Percentiles rank a stretch among this genome's conserved stretches.
Conservation (phyloP, 2,888 invertebrate species). For the Crepidodera aurea region DNA sequence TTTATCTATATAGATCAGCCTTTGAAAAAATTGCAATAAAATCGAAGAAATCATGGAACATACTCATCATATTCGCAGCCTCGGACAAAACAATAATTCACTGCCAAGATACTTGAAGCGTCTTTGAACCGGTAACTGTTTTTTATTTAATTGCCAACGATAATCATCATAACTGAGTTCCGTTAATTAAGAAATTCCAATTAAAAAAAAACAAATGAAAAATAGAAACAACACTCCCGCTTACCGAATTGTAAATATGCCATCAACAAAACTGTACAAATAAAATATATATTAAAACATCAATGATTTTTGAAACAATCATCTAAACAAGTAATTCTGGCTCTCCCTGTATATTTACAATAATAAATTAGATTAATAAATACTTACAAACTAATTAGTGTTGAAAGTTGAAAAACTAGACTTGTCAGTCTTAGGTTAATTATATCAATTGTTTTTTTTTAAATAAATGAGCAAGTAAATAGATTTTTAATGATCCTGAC, state of each 20-base stretch:
- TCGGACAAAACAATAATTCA: conserved; percentile 21
- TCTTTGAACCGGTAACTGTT: conserved; percentile 17
- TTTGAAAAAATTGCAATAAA: conserved; percentile 21
- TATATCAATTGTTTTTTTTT: too few species aligned
- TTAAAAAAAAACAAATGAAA: background rate
- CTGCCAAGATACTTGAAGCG: conserved; percentile 2
- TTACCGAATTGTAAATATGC: background rate
- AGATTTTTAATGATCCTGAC: background rate
- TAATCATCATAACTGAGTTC: conserved; percentile 4
- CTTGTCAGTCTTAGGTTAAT: background rate
- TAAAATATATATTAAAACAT: background rate
- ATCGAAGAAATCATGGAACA: conserved; percentile 56
- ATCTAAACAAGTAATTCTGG: background rate
- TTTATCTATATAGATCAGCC: conserved; percentile 5
- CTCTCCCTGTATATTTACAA: background rate
- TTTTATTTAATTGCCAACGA: background rate
- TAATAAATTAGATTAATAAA: background rate
- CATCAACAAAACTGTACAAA: background rate
- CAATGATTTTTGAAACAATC: background rate
- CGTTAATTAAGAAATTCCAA: conserved; percentile 1
- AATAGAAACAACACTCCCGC: conserved; percentile 14
- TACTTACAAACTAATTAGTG: background rate
- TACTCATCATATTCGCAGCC: conserved; percentile 57
- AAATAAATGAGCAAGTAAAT: background rate
- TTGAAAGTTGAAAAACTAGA: conserved; percentile 4